Evolutionary conservation across 1,140 invertebrate genomes (phyloP).

Genomic region (Eulimnadia texana): DNA sequence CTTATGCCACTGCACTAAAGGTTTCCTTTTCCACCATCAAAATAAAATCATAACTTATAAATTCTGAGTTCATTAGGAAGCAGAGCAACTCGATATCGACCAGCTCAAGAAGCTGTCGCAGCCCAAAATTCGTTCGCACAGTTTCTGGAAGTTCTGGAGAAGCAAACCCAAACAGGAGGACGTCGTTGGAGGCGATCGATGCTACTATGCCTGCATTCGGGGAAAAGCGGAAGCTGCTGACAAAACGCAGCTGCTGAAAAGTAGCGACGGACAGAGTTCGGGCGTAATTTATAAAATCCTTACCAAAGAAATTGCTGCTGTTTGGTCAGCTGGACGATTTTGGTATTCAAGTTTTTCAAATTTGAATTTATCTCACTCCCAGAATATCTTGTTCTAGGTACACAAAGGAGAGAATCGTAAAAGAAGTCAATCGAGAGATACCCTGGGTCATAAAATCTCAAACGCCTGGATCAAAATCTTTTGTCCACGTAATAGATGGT

Average conservation of each 20-base stretch:
- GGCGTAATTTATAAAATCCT: conserved; percentile 6
- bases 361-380: neutral
- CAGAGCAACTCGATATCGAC: conserved; percentile 7
- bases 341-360: conserved; percentile 2
- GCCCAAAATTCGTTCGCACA: neutral
- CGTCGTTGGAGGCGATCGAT: neutral
- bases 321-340: neutral
- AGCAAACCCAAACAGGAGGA: neutral
- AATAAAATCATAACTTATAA: neutral
- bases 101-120: neutral
- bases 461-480: neutral
- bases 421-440: conserved; percentile 1
- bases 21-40: neutral
- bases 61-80: neutral
- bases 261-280: neutral
- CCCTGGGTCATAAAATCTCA: conserved; percentile 4
- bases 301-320: conserved; percentile 2
- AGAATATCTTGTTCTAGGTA: neutral
- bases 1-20: conserved; percentile 2
- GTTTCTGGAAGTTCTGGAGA: neutral
- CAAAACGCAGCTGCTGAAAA: conserved; percentile 1
- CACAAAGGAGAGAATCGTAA: conserved; percentile 1
- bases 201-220: neutral
- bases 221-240: conserved; percentile 1
- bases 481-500: conserved; percentile 5